Evolutionary conservation across 2,113 vertebrate genomes (phyloP), one percentile per base, ranked within the genome.

Genomic region (Thymallus thymallus): DNA sequence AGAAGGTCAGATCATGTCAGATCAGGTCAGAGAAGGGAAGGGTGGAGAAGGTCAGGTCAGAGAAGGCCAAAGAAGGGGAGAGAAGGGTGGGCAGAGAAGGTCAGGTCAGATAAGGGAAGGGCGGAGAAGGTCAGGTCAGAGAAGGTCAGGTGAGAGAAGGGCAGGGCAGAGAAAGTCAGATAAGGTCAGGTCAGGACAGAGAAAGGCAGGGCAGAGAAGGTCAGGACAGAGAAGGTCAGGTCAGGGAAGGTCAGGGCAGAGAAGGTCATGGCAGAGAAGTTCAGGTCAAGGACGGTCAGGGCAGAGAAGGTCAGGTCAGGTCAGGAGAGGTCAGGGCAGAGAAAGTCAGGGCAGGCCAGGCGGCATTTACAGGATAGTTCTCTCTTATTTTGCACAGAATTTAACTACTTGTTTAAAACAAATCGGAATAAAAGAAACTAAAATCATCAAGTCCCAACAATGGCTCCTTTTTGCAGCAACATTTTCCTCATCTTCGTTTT

Each of bases 381-480:
- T 76, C 58, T 51, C 78, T 77, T 79, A 75, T 68, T 83, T 85
- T 87, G 80, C 73, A 87, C 84, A 78, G 68, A 85, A 86, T 88
- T 82, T 63, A 87, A 88, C 88, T 89, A 76, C 91, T 94, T 94
- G n/a, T 88, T 88, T 89, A 73, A 10, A 82, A 68, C n/a, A 46
- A 68, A 46, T 64, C 23, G 18, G 61, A 68, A 58, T 29, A 56
- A 69, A 68, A 63, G 61, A 72, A 69, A 69, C 86, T 86, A 83
- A 85, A 83, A 93, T 92, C 66, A 30, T 77, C 90, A 82, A 80
- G 64, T 80, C 76, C 85, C 73, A 35, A 18, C 77, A 78, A 86
- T 86, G 41, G 83, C 81, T 84, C 78, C 94, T 84, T 85, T 79
- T 93, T 93, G 93, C 93, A 93, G 93, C 92, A 90, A 89, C 88